phyloP scores from a whole-genome alignment of 2,888 invertebrate species.

The Hydriomena furcata region DNA sequence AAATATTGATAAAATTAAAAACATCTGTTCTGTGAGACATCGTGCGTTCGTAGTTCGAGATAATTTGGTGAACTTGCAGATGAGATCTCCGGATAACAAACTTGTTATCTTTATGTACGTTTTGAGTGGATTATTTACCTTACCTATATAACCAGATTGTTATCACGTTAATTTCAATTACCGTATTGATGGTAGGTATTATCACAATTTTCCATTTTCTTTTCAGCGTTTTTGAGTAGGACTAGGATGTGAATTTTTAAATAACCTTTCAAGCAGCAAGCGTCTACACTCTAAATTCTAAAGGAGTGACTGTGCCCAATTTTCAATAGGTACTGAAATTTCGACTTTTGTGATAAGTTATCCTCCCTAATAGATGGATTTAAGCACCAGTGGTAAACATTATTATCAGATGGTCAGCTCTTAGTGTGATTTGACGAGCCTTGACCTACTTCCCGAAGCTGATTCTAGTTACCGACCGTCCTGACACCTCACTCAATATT shows the following conservation, averaged over 20 bases:
- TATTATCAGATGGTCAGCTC: constrained; percentile 10
- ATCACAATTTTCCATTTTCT: too few species aligned
- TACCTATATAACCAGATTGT: background rate
- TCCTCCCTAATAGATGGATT: background rate
- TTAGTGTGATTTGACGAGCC: constrained; percentile 17
- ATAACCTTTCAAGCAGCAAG: too few species aligned
- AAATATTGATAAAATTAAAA: too few species aligned
- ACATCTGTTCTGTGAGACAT: background rate
- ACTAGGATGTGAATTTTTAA: too few species aligned
- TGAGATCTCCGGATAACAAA: constrained; percentile 1
- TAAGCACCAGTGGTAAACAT: background rate
- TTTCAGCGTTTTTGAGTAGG: too few species aligned
- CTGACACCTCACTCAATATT: constrained; percentile 48
- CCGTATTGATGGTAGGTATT: constrained; percentile 2
- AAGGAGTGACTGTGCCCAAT: too few species aligned
- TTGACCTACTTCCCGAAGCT: constrained; percentile 28
- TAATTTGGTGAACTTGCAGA: background rate
- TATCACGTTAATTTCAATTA: background rate
- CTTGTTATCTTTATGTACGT: constrained; percentile 2
- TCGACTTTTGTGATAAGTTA: too few species aligned
- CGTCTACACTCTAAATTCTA: too few species aligned
- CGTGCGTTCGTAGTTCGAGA: background rate
- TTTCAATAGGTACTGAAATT: too few species aligned
- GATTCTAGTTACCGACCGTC: constrained; percentile 6
- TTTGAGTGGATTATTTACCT: background rate